phyloP scores from a whole-genome alignment of 2,113 vertebrate species.

The Syngnathus scovelli region DNA sequence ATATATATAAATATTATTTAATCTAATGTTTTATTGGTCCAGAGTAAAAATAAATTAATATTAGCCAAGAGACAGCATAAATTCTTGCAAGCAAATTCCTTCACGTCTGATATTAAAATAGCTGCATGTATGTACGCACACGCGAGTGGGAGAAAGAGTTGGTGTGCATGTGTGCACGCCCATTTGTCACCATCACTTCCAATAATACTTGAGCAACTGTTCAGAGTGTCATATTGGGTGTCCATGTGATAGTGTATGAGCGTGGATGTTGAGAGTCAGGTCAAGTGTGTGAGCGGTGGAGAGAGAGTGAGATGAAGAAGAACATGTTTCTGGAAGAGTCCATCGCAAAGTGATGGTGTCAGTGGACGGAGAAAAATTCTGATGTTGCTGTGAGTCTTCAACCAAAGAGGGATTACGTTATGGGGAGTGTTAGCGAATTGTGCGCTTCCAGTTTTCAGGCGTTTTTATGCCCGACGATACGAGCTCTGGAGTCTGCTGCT shows the following conservation, averaged over 20 bases:
- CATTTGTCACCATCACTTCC: constrained; percentile 53
- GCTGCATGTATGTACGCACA: constrained; percentile 17
- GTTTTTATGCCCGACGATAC: constrained; percentile 76
- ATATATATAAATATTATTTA: too few species aligned
- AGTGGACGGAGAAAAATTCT: background rate
- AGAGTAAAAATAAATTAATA: background rate
- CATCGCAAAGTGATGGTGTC: background rate
- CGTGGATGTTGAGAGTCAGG: constrained; percentile 33
- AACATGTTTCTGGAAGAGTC: background rate
- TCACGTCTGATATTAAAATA: background rate
- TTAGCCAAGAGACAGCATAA: background rate
- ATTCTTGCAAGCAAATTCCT: background rate
- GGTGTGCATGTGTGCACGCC: constrained; percentile 26
- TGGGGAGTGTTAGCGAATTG: constrained; percentile 86
- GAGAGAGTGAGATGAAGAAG: constrained; percentile 31
- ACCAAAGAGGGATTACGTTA: constrained; percentile 40
- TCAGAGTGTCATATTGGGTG: constrained; percentile 30
- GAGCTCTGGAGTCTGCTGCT: constrained; percentile 35
- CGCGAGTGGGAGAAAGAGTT: constrained; percentile 19
- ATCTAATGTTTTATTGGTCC: background rate
- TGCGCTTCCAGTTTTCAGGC: constrained; percentile 89
- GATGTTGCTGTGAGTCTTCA: background rate
- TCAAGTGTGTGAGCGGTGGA: constrained; percentile 46
- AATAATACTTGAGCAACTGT: constrained; percentile 62
- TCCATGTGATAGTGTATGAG: background rate